Base-by-base conservation (phyloP, 2,888 invertebrate genomes). In the Phengaris arion region DNA sequence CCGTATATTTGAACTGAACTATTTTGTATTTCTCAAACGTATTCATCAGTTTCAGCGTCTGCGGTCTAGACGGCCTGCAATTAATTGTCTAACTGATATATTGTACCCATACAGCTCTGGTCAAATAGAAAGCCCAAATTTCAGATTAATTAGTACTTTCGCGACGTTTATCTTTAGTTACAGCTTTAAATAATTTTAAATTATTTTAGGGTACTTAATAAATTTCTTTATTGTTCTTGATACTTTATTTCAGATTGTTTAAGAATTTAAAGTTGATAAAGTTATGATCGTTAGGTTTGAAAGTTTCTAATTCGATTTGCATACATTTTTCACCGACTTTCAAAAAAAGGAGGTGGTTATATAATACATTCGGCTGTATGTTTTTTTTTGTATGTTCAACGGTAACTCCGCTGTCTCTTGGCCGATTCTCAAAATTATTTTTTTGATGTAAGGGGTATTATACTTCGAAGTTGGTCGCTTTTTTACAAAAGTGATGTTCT, bases 61-160 rank as follows among this genome's bases (percentile, higher is more conserved):
- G 79, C 77, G 79, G 79, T 79, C 77, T 78, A 79, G 79, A 78
- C 79, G 77, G 68, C 75, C 76, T 74, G 77, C 70, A 77, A 77
- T 77, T 77, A 79, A 79, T 78, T 77, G 75, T 78, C 76, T 78
- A 78, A 79, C 78, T 78, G 79, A 79, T 74, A 74, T 77, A 75
- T 75, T 77, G 76, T 74, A 57, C 9, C 52, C 35, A 52, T 52
- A 74, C 52, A 74, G 22, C 64, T 22, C 13, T 5, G 64, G 64
- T 68, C 68, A 68, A 52, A 64, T 64, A 64, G 64, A 64, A 22
- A 4, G 35, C 35, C 35, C 35, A 64, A 64, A 64, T 64, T 64
- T 64, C 35, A 35, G 13, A 64, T 64, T 64, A 64, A 64, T 64
- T 64, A 45, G 6, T 35, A 64, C 64, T 64, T 35, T 64, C 13